A percentile compares a stretch with the other conserved stretches of the same genome.
Evolutionary conservation across 2,113 vertebrate genomes (phyloP).

Genomic region (Jaculus jaculus): DNA sequence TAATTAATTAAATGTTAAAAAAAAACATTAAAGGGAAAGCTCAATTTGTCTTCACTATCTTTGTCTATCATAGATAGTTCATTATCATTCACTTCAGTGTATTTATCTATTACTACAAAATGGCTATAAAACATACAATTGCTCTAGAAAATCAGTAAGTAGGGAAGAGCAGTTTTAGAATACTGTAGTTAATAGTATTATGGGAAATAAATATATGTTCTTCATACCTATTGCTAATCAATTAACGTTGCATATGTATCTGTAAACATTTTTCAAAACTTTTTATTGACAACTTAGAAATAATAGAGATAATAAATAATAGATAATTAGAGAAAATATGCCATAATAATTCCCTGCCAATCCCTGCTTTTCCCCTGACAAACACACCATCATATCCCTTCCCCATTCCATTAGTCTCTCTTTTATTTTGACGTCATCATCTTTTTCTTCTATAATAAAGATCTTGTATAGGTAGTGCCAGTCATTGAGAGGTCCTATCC

Average conservation of each 20-base stretch:
- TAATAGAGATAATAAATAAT: too few species aligned
- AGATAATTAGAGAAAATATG: too few species aligned
- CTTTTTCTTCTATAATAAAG: too few species aligned
- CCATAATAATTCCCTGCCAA: too few species aligned
- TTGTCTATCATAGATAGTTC: neutral
- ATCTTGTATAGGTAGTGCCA: too few species aligned
- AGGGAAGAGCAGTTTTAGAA: neutral
- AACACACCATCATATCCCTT: too few species aligned
- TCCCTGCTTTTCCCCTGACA: too few species aligned
- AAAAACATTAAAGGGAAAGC: constrained; percentile 17
- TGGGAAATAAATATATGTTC: neutral
- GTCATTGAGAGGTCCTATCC: too few species aligned
- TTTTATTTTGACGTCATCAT: too few species aligned
- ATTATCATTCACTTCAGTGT: neutral
- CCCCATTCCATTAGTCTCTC: too few species aligned
- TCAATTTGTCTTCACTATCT: neutral
- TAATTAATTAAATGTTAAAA: too few species aligned
- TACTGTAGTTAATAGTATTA: neutral
- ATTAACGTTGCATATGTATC: neutral
- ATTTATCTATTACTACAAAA: constrained; percentile 8
- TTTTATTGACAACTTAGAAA: too few species aligned
- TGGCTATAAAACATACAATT: neutral
- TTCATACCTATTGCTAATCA: constrained; percentile 48
- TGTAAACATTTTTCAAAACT: constrained; percentile 15
- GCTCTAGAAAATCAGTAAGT: constrained; percentile 29